Base-by-base conservation (phyloP, 2,797 vertebrate genomes). In the Pseudopleuronectes americanus region DNA sequence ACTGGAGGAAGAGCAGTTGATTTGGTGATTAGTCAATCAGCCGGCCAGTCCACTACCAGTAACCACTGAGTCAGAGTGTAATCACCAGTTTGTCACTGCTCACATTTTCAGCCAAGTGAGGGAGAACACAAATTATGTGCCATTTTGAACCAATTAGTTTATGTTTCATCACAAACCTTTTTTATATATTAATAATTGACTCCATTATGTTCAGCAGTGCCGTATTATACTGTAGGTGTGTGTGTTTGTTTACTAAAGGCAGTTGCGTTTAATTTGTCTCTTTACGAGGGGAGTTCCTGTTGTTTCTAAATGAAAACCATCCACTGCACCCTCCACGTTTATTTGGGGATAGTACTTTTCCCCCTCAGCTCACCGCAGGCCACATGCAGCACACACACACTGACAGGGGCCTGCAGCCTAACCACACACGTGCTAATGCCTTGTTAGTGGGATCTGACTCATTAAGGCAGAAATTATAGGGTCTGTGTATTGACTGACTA, bases 361-460 rank as follows among this genome's bases (percentile, higher is more conserved):
- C 65, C 54, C 51, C 62, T 69, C 28, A 64, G 2, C 72, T 68
- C n/a, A 80, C 84, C 73, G 22, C 85, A 85, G 74, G 64, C 75
- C 71, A 71, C 68, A 74, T 69, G 53, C 63, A 76, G 64, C 57
- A 62, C 57, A 62, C 38, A 70, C n/a, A 48, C 64, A 56, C 53
- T 66, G 28, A 22, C 17, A 31, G 28, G 49, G 56, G 17, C 88
- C 85, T 84, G 87, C 80, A 62, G 57, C 63, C 23, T 19, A 85
- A 80, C 81, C 87, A 76, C 89, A 89, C 72, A 79, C 24, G 13
- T 71, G 80, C 83, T 80, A 74, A 79, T 79, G 69, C 70, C 79
- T 89, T 56, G 23, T 89, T 87, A 77, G 74, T 79, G 74, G 76
- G 77, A 71, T 77, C 48, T 78, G 80, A 89, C 66, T 88, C 75